Base-by-base conservation (phyloP, 2,113 vertebrate genomes). In the Physeter macrocephalus region DNA sequence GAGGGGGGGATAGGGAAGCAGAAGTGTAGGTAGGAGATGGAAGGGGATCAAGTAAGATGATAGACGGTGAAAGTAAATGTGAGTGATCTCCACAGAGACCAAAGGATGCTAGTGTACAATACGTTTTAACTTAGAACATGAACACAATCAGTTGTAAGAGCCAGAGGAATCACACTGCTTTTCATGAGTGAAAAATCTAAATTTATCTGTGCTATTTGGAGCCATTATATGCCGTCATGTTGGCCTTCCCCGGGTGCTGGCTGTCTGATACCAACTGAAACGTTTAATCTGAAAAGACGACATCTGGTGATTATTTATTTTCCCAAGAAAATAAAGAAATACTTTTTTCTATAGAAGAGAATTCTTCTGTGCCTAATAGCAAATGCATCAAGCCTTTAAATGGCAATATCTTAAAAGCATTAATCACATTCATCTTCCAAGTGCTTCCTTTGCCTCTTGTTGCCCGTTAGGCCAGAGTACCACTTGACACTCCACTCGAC, bases 361-460 rank as follows among this genome's bases (percentile, higher is more conserved):
- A 94, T 95, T 94, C 17, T 89, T 95, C 46, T 6, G 8, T 43
- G 54, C 3, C 85, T 83, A 95, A 80, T 31, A 80, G 31, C 77
- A 98, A 95, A 92, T 18, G 88, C 64, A 94, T 96, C 66, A 96
- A 85, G 14, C 4, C 85, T 97, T 98, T 83, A 95, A 91, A 94
- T 39, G 81, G 69, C 83, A 98, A 1, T 34, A 59, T 87, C 89
- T 95, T 74, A 7, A 90, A 98, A 97, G 31, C 62, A 96, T 87
- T 92, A 62, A 80, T 57, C 90, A 21, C 39, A 61, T 93, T 93
- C 93, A 86, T 94, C 31, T 83, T 72, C 54, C 64, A 97, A 98
- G 77, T 83, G 34, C 36, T 96, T 93, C 90, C 54, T 85, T 94
- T 97, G 74, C 41, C 67, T 94, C 93, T 95, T 84, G 64, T 87